These are phyloP conservation scores for Pitangus sulphuratus DNA, from an alignment of 2,797 vertebrate genomes.

Conservation along the genomic window DNA sequence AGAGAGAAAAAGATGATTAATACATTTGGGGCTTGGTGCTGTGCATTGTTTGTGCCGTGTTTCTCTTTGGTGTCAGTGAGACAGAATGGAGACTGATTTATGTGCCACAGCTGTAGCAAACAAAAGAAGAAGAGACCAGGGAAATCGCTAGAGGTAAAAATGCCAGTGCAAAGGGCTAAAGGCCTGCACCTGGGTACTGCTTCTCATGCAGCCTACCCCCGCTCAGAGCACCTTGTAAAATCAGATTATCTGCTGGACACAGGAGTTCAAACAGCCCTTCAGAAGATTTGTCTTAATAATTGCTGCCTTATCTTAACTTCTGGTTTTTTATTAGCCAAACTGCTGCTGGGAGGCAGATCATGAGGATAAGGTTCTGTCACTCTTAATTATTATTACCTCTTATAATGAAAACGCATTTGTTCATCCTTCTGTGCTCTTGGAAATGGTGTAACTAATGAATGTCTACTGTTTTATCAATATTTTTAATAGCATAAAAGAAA, in stretches of 20 bases:
- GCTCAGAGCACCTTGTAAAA: slow-evolving; percentile 62
- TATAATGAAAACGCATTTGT: slow-evolving; percentile 66
- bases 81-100: slow-evolving; percentile 72
- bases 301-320: slow-evolving; percentile 67
- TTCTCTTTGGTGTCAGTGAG: slow-evolving; percentile 60
- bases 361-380: slow-evolving; percentile 63
- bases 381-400: slow-evolving; percentile 68
- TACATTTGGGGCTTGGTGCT: slow-evolving; percentile 18
- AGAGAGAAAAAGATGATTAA: slow-evolving; percentile 22
- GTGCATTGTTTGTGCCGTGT: slow-evolving; percentile 44
- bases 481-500: slow-evolving; percentile 29
- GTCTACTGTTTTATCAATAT: slow-evolving; percentile 44
- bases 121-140: slow-evolving; percentile 71
- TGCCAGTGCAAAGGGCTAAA: slow-evolving; percentile 72
- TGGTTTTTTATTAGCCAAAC: slow-evolving; percentile 58
- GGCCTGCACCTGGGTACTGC: slow-evolving; percentile 80
- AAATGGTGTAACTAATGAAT: slow-evolving; percentile 52
- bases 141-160: slow-evolving; percentile 75
- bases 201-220: not conserved
- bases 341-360: slow-evolving; percentile 62
- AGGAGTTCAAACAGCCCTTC: slow-evolving; percentile 66
- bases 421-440: slow-evolving; percentile 39
- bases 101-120: slow-evolving; percentile 70
- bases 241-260: slow-evolving; percentile 71
- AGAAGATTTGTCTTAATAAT: slow-evolving; percentile 74